Evolutionary conservation across 2,113 vertebrate genomes (phyloP), one percentile per base, ranked within the genome.

Genomic region (Astatotilapia flaviijosephi): DNA sequence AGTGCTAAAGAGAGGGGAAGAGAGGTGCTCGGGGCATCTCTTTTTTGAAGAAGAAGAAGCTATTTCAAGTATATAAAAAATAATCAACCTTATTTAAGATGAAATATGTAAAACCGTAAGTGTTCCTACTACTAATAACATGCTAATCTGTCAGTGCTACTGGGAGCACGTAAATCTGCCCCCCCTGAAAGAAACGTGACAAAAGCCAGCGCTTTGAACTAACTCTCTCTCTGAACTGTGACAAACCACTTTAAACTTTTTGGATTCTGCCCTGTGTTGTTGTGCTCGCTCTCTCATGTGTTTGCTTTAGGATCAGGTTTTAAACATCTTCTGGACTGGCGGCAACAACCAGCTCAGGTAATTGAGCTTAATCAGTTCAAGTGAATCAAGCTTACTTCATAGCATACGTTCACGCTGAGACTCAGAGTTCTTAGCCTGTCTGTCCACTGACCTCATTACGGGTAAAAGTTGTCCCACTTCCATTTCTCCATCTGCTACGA

Each of bases 121-220:
- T 14, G 56, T 75, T 80, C 80, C 84, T 37, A 60, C 65, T 54
- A 53, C 45, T 93, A 90, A 89, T 83, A 84, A 86, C 86, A 84
- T 80, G 85, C 88, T 93, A 90, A 93, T 88, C 90, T 86, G 73
- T 65, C 26, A 40, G 51, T 23, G 88, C 82, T 31, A 14, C 17
- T 88, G 83, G 86, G 82, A 83, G 81, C 56, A 80, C 26, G 79
- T 35, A 90, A 87, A 93, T 91, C 85, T 21, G 4, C 53, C 37
- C 53, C 40, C 21, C 26, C 23, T 60, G 70, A 83, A 84, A 82
- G 21, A 80, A 70, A 83, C 6, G 51, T 10, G 13, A 60, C 73
- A 33, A 86, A 88, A 91, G 65, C 70, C 70, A 53, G 10, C 5
- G 42, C 89, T 89, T 88, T 91, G 85, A 91, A 86, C 54, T 6